Base-by-base conservation (phyloP, 2,888 invertebrate species). In the Dioctria linearis region DNA sequence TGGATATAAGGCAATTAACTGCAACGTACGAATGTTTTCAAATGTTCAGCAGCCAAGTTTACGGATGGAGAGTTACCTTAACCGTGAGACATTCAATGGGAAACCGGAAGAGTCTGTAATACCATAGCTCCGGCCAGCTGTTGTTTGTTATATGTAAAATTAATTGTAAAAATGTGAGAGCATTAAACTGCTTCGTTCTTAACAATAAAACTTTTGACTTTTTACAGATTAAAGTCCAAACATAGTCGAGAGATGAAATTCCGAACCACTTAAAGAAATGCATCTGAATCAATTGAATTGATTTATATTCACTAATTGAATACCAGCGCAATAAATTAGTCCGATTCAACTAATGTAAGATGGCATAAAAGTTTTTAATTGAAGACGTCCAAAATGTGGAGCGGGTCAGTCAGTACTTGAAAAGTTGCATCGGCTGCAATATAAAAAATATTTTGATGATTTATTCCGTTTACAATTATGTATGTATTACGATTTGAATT, bases 271-370 rank as follows among this genome's bases (percentile, higher is more conserved):
- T 73, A 57, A 73, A 51, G 57, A 57, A 57, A 57, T 73, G 73
- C 73, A 73, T 54, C 73, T 73, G 73, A 73, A 57, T 73, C 73
- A 73, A 73, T 57, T 57, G 49, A 61, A 73, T 73, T 73, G 73
- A 73, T 73, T 73, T 73, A 25, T 25, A 54, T 57, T 73, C 42
- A 57, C n/a, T 61, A 61, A 61, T 61, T 61, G 61, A 39, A 61
- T 61, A 25, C 61, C 3, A 39, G 61, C 8, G 25, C 54, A 54
- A 54, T 54, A 54, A 25, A 54, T n/a, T 1, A 39, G 25, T 61
- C 37, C 37, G 25, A 39, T 13, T 61, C 61, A 25, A 8, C 39
- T 39, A 4, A 39, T 39, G 37, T 5, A 6, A 0, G 6, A 4
- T 5, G 11, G 57, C 61, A 61, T 25, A 61, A 61, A 25, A 13